These are phyloP conservation scores for Catalaphyllia jardinei DNA, from an alignment of 64 coral and sea anemone genomes.

Conservation along the genomic window DNA sequence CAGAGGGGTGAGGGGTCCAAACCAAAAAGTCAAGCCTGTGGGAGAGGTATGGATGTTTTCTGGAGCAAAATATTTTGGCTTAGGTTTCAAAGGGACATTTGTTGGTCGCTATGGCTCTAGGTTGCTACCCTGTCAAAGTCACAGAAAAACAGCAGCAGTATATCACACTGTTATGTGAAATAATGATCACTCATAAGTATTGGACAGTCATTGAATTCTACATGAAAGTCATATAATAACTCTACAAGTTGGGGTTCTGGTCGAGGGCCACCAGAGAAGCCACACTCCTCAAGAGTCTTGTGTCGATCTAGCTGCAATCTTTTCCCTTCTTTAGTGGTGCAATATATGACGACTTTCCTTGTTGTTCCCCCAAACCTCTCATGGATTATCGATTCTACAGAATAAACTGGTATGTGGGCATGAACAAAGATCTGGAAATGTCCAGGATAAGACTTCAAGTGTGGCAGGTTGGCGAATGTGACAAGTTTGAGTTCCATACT, in stretches of 20 bases:
- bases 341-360: conserved; percentile 77
- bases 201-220: conserved; percentile 96
- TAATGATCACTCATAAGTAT: conserved; percentile 95
- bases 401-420: conserved; percentile 84
- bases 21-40: too few species aligned
- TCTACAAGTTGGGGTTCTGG: conserved; percentile 86
- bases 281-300: conserved; percentile 86
- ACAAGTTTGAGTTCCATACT: conserved; percentile 79
- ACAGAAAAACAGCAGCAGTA: neutral
- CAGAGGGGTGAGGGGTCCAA: too few species aligned
- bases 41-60: too few species aligned
- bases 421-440: conserved; percentile 93
- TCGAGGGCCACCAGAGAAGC: conserved; percentile 81
- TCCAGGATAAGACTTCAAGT: conserved; percentile 87
- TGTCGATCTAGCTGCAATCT: conserved; percentile 72
- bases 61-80: too few species aligned
- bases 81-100: too few species aligned
- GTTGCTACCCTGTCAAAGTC: too few species aligned
- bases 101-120: too few species aligned
- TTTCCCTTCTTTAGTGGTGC: conserved; percentile 66
- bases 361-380: conserved; percentile 85
- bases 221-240: conserved; percentile 91
- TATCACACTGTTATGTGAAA: conserved; percentile 58
- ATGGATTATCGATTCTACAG: conserved; percentile 66
- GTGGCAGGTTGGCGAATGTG: conserved; percentile 92